Base-by-base conservation (phyloP, 2,888 invertebrate species). In the Andrena flavipes region DNA sequence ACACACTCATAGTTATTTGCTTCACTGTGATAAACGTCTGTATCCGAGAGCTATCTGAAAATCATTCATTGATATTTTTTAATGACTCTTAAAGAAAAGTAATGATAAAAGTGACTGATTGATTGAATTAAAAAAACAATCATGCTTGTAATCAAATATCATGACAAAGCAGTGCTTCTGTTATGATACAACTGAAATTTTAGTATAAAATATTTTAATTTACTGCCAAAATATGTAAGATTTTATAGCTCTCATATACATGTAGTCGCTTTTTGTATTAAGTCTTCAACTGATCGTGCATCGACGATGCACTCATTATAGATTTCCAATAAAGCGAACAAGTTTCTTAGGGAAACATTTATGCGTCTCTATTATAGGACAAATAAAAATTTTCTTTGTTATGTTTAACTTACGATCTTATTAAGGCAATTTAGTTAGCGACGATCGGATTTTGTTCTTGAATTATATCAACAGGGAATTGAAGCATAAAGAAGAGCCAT, bases 341-440 rank as follows among this genome's bases (percentile, higher is more conserved):
- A 84, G 79, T 84, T 76, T 87, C 84, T 83, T 71, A 13, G 69
- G 67, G 83, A 83, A 67, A 51, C 56, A 62, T 77, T 73, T 48
- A 33, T 74, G 74, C 62, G 85, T 76, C 80, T 84, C 74, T 42
- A 68, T 76, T 72, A 71, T 72, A 76, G 68, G 67, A 69, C 54
- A 84, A 86, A 87, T 80, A 63, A 87, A 88, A 84, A 82, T 29
- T 64, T 72, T 71, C 73, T 26, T 76, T 42, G 56, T 84, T 73
- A 68, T 67, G 71, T 80, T 69, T 49, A 64, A 77, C 69, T 64
- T 70, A 87, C 83, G 80, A 86, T 79, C 69, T 85, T 86, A 87
- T 86, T 87, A 89, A 90, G 88, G 86, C 90, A 90, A 90, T 88
- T 87, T 82, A 88, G 87, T 82, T 56, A 89, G 81, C 48, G 54